Conservation (phyloP, 2,797 vertebrate genomes). For the Champsocephalus gunnari region DNA sequence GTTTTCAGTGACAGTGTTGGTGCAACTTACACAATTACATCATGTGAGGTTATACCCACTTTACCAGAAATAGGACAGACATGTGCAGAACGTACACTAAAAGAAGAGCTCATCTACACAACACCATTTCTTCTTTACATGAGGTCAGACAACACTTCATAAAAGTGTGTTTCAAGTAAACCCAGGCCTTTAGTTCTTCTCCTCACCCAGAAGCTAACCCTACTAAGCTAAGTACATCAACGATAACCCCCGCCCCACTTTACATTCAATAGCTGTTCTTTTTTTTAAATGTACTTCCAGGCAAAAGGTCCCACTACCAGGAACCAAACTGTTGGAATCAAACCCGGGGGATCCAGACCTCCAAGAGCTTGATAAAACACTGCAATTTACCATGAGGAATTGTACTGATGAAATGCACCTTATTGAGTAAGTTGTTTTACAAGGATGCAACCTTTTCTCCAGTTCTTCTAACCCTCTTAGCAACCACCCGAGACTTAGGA, state of each 20-base stretch:
- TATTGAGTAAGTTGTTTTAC: slow-evolving; percentile 17
- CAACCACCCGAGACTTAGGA: neutral
- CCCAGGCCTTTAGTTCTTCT: too few relatives aligned
- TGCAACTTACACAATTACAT: neutral
- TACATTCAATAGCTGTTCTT: neutral
- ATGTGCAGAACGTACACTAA: too few relatives aligned
- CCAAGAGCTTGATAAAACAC: neutral
- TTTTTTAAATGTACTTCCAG: neutral
- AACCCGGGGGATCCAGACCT: neutral
- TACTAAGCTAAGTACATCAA: too few relatives aligned
- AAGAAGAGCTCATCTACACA: too few relatives aligned
- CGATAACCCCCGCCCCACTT: neutral
- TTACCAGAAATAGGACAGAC: too few relatives aligned
- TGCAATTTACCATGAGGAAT: neutral
- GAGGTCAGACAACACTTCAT: too few relatives aligned
- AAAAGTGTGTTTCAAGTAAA: too few relatives aligned
- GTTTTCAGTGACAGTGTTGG: too few relatives aligned
- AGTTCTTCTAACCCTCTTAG: neutral
- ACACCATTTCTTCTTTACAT: too few relatives aligned
- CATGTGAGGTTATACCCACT: too few relatives aligned
- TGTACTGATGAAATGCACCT: slow-evolving; percentile 1
- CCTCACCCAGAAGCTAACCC: too few relatives aligned
- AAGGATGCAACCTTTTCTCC: slow-evolving; percentile 6
- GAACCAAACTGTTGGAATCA: neutral
- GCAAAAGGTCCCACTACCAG: neutral